A percentile compares a stretch with the other conserved stretches of the same genome.
These are phyloP conservation scores for Tadarida brasiliensis DNA, from an alignment of 2,797 vertebrate species.

Conservation along the genomic window DNA sequence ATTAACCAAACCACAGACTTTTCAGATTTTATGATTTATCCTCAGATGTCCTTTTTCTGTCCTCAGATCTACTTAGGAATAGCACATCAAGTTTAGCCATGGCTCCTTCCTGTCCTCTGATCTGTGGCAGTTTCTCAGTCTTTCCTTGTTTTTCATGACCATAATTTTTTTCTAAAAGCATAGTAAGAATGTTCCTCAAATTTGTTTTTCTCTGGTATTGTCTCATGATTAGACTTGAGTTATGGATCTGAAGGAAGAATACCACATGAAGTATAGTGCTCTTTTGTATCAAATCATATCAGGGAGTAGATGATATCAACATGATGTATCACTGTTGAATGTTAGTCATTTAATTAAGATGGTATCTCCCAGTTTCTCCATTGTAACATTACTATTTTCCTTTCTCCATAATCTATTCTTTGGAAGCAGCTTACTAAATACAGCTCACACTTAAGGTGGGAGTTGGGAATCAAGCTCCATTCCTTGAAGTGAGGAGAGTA, in stretches of 20 bases:
- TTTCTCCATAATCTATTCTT: neutral
- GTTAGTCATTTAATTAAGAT: neutral
- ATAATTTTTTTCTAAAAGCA: neutral
- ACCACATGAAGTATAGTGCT: neutral
- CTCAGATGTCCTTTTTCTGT: neutral
- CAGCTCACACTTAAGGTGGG: neutral
- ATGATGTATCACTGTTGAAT: neutral
- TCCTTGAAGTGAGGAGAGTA: neutral
- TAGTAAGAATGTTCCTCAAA: neutral
- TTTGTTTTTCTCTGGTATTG: neutral
- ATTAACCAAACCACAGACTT: neutral
- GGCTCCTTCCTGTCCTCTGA: neutral
- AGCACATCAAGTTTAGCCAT: neutral
- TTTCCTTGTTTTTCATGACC: neutral
- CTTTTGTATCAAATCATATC: neutral
- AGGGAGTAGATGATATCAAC: neutral
- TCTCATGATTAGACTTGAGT: neutral
- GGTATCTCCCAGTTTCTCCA: neutral
- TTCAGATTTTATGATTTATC: neutral
- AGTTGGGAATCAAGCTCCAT: neutral
- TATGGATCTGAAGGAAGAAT: neutral
- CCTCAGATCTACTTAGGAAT: neutral
- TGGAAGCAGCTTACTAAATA: neutral
- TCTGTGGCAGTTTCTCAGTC: neutral
- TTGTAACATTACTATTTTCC: neutral